Percentiles rank a stretch among this genome's conserved stretches.
phyloP scores from a whole-genome alignment of 2,113 vertebrate genomes.

The Lamprotornis superbus region DNA sequence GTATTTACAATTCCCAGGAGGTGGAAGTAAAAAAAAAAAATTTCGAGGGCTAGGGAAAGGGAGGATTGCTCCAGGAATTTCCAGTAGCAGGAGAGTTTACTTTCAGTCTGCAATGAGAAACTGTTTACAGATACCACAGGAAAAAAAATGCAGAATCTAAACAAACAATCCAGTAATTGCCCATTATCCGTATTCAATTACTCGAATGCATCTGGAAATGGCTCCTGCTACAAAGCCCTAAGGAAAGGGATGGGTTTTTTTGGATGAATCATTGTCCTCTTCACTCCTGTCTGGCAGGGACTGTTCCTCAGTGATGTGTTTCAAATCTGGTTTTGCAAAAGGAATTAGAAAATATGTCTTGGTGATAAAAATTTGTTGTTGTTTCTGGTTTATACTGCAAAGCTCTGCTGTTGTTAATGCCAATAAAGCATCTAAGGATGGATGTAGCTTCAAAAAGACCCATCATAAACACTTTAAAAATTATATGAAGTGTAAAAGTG shows the following conservation, averaged over 20 bases:
- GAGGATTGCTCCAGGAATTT: not conserved
- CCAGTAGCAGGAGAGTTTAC: conserved; percentile 31
- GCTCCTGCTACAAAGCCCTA: not conserved
- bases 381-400: not conserved
- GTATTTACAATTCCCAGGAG: not conserved
- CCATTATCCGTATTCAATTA: conserved; percentile 62
- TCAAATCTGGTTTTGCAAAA: not conserved
- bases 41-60: not conserved
- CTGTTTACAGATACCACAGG: conserved; percentile 55
- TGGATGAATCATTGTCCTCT: conserved; percentile 15
- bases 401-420: not conserved
- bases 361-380: not conserved
- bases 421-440: not conserved
- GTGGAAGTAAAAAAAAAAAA: not conserved
- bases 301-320: not conserved
- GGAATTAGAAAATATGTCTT: not conserved
- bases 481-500: not conserved
- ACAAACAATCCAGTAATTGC: conserved; percentile 67
- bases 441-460: not conserved
- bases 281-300: not conserved
- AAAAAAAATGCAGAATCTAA: conserved; percentile 34
- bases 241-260: not conserved
- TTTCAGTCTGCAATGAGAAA: not conserved
- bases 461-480: not conserved
- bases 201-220: conserved; percentile 52